Conservation (phyloP, 2,888 invertebrate species). For the Beris morrisii region DNA sequence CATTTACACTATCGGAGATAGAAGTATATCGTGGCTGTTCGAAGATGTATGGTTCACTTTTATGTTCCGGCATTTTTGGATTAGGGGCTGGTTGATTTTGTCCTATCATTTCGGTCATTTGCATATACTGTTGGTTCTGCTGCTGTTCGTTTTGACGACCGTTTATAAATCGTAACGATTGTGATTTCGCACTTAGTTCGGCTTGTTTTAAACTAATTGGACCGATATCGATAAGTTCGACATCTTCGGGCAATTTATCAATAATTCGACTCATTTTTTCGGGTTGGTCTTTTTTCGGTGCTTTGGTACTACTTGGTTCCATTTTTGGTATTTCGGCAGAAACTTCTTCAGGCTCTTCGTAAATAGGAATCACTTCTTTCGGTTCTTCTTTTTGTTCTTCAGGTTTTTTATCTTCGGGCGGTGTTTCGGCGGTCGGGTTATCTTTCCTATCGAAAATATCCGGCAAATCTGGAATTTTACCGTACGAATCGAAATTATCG, state of each 20-base stretch:
- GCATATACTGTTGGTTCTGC: background rate
- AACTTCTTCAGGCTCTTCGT: conserved; percentile 16
- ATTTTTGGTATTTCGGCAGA: background rate
- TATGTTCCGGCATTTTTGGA: conserved; percentile 41
- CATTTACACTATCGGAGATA: background rate
- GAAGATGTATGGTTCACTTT: conserved; percentile 39
- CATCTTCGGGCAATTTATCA: conserved; percentile 53
- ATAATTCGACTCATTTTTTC: conserved; percentile 37
- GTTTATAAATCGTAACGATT: conserved; percentile 35
- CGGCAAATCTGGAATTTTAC: conserved; percentile 52
- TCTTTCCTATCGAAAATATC: conserved; percentile 43
- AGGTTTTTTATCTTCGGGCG: conserved; percentile 37
- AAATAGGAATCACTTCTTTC: conserved; percentile 28
- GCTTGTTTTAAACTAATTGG: conserved; percentile 31
- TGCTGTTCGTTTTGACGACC: background rate
- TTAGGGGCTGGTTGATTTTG: background rate
- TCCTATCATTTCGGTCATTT: background rate
- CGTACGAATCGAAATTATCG: conserved; percentile 53
- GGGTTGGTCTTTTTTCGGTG: conserved; percentile 29
- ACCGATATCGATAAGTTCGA: conserved; percentile 47
- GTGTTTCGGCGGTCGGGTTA: background rate
- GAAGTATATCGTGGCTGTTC: conserved; percentile 29
- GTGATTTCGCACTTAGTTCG: conserved; percentile 33
- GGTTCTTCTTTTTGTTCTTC: conserved; percentile 39
- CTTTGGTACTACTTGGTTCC: background rate